phyloP scores from a whole-genome alignment of 1,140 invertebrate species.

The Nephila pilipes region DNA sequence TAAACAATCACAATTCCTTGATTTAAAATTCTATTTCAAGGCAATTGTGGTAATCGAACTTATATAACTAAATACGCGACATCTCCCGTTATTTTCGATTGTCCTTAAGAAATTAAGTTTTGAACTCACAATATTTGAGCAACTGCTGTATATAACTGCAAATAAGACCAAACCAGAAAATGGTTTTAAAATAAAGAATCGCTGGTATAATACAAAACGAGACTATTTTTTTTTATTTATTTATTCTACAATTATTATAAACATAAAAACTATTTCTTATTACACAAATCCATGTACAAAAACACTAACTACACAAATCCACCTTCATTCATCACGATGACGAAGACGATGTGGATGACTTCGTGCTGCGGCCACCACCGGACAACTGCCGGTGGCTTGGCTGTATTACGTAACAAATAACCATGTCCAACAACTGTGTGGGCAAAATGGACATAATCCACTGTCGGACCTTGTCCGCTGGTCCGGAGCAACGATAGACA shows the following conservation, averaged over 20 bases:
- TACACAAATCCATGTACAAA: not conserved
- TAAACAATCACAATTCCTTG: too few relatives aligned
- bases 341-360: slow-evolving; percentile 6
- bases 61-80: too few relatives aligned
- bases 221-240: too few relatives aligned
- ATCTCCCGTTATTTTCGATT: too few relatives aligned
- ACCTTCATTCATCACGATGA: not conserved
- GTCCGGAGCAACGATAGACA: slow-evolving; percentile 59
- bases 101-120: too few relatives aligned
- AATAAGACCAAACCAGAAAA: too few relatives aligned
- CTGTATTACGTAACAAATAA: slow-evolving; percentile 69
- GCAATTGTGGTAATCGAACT: too few relatives aligned
- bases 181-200: too few relatives aligned
- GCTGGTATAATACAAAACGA: too few relatives aligned
- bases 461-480: slow-evolving; percentile 75
- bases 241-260: not conserved
- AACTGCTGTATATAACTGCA: too few relatives aligned
- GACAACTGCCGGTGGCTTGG: slow-evolving; percentile 70
- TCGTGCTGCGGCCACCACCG: not conserved
- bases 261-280: not conserved
- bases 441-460: slow-evolving; percentile 76
- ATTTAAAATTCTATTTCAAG: too few relatives aligned
- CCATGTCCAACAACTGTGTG: slow-evolving; percentile 69
- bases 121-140: too few relatives aligned
- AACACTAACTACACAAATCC: not conserved